phyloP scores from a whole-genome alignment of 2,113 vertebrate genomes.

The Gymnocephalus cernua region DNA sequence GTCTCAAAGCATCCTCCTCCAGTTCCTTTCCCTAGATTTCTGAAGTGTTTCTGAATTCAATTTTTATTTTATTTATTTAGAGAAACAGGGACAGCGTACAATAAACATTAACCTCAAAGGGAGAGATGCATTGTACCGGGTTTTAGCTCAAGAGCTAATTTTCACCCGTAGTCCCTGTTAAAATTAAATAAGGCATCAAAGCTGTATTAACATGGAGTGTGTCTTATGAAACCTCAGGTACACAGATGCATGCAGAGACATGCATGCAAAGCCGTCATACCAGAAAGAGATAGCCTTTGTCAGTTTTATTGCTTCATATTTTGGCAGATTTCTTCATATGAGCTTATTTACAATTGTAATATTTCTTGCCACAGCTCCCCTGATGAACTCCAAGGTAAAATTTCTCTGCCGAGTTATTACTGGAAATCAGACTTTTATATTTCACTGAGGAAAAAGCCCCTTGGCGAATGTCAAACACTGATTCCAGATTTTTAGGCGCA shows the following conservation, averaged over 20 bases:
- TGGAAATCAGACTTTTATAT: slow-evolving; percentile 41
- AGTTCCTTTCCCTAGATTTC: background rate
- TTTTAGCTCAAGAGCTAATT: too few relatives aligned
- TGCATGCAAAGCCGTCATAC: background rate
- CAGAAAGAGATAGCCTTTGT: background rate
- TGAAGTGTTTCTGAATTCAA: slow-evolving; percentile 14
- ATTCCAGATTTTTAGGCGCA: slow-evolving; percentile 39
- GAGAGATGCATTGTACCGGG: too few relatives aligned
- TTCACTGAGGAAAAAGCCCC: slow-evolving; percentile 19
- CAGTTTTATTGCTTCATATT: background rate
- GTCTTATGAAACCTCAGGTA: slow-evolving; percentile 1
- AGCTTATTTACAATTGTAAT: slow-evolving; percentile 39
- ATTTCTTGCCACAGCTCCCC: slow-evolving; percentile 4
- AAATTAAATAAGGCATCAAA: background rate
- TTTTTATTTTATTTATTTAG: too few relatives aligned
- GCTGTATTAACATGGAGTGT: background rate
- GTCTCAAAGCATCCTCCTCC: slow-evolving; percentile 1
- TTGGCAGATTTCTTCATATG: background rate
- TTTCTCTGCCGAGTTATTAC: slow-evolving; percentile 49
- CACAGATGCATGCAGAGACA: background rate
- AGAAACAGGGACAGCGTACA: too few relatives aligned
- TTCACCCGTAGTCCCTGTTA: too few relatives aligned
- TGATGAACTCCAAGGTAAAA: slow-evolving; percentile 43
- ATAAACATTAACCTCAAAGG: too few relatives aligned
- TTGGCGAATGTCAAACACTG: slow-evolving; percentile 52